Evolutionary conservation across 2,113 vertebrate genomes (phyloP).

Genomic region (Peromyscus polionotus): DNA sequence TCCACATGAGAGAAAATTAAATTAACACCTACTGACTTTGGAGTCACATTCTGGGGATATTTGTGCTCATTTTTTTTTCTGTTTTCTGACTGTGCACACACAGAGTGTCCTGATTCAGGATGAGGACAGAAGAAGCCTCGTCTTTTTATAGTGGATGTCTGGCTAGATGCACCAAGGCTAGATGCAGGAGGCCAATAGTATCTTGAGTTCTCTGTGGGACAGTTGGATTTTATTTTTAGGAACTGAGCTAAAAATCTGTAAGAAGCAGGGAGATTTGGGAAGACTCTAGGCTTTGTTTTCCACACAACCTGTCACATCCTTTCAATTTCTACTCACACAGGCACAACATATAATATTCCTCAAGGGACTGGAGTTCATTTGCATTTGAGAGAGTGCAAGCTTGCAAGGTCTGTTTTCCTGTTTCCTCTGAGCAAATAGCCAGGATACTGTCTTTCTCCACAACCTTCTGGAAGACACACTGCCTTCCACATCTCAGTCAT

Average conservation of each 20-base stretch:
- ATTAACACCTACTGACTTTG: not conserved
- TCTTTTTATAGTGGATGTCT: not conserved
- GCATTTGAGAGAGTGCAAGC: conserved; percentile 53
- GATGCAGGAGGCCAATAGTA: not conserved
- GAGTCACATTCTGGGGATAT: not conserved
- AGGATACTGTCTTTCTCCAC: not conserved
- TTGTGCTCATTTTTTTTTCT: not conserved
- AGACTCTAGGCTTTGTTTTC: not conserved
- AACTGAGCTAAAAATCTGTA: not conserved
- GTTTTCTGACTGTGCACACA: not conserved
- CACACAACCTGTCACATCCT: not conserved
- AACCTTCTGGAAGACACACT: conserved; percentile 30
- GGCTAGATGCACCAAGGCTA: not conserved
- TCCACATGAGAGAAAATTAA: not conserved
- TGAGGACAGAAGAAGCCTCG: not conserved
- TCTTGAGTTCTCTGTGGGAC: not conserved
- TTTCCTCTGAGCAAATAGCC: conserved; percentile 31
- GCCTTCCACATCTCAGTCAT: conserved; percentile 51
- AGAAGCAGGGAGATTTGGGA: not conserved
- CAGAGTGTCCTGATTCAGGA: not conserved
- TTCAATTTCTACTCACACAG: not conserved
- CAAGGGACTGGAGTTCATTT: conserved; percentile 49
- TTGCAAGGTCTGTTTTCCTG: not conserved
- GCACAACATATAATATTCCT: not conserved
- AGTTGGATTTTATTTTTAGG: not conserved